Percentiles rank a stretch among this genome's conserved stretches.
Conservation (phyloP, 2,888 invertebrate species). For the Tiphia femorata region DNA sequence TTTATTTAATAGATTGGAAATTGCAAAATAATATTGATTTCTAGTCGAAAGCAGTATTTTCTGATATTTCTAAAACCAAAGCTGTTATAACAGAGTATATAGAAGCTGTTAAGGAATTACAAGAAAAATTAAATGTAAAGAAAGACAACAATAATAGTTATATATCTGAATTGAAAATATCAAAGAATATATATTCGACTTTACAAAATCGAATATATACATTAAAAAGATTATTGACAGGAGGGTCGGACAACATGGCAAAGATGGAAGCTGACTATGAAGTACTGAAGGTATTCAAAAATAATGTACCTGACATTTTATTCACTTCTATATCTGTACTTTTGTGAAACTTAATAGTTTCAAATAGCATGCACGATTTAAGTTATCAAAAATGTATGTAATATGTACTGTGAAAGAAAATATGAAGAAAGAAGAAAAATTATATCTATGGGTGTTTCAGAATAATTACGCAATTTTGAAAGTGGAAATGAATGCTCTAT, state of each 20-base stretch:
- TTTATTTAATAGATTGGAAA: too few species aligned
- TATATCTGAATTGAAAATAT: constrained; percentile 41
- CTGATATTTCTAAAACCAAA: background rate
- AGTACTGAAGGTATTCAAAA: constrained; percentile 49
- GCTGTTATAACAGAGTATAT: constrained; percentile 33
- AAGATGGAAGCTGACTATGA: constrained; percentile 56
- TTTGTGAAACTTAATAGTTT: background rate
- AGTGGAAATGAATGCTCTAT: constrained; percentile 37
- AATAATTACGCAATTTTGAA: constrained; percentile 56
- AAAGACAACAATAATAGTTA: constrained; percentile 40
- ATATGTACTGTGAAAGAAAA: too few species aligned
- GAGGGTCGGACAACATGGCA: constrained; percentile 51
- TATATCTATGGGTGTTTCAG: constrained; percentile 35
- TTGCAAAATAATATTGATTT: too few species aligned
- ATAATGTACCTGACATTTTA: background rate
- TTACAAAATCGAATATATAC: constrained; percentile 44
- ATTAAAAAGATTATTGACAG: constrained; percentile 48
- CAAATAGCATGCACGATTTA: background rate
- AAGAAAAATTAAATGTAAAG: constrained; percentile 39
- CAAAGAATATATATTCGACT: constrained; percentile 42
- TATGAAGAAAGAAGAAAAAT: background rate
- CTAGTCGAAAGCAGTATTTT: too few species aligned
- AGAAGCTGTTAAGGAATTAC: constrained; percentile 40
- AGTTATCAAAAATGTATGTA: background rate
- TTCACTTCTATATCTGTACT: background rate